Evolutionary conservation across 2,797 vertebrate species (phyloP).

Genomic region (Microctenopoma lineatum): DNA sequence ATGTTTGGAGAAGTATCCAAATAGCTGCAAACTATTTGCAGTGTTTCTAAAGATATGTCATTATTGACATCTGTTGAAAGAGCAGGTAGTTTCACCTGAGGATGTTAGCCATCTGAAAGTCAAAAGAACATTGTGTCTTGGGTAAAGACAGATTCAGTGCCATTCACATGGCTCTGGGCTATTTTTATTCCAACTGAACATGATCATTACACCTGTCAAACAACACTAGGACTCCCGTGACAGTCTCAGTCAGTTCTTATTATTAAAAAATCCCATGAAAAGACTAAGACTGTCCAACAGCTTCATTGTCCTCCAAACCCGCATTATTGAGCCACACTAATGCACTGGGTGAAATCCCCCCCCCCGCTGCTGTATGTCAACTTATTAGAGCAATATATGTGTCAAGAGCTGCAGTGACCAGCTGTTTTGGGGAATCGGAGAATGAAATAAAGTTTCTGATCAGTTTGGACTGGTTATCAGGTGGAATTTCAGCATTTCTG

Average conservation of each 20-base stretch:
- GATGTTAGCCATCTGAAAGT: conserved; percentile 42
- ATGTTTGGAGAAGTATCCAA: conserved; percentile 64
- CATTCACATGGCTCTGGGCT: conserved; percentile 11
- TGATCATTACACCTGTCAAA: conserved; percentile 6
- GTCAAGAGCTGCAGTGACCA: neutral
- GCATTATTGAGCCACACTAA: neutral
- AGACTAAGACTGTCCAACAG: neutral
- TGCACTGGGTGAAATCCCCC: neutral
- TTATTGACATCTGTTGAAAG: conserved; percentile 39
- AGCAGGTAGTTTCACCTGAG: conserved; percentile 51
- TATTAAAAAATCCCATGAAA: neutral
- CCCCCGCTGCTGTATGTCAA: neutral
- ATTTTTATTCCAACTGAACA: conserved; percentile 29
- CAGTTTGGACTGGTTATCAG: too few relatives aligned
- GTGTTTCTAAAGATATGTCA: conserved; percentile 19
- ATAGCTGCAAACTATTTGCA: conserved; percentile 67
- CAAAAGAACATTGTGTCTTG: conserved; percentile 20
- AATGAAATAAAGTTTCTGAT: neutral
- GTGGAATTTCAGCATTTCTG: too few relatives aligned
- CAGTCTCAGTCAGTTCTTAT: neutral
- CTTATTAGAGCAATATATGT: neutral
- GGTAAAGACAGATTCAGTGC: neutral
- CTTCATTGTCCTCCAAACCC: neutral
- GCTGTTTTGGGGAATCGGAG: neutral
- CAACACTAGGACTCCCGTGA: neutral